These are phyloP conservation scores for Crotophaga sulcirostris DNA, from an alignment of 2,113 vertebrate genomes.

Conservation along the genomic window DNA sequence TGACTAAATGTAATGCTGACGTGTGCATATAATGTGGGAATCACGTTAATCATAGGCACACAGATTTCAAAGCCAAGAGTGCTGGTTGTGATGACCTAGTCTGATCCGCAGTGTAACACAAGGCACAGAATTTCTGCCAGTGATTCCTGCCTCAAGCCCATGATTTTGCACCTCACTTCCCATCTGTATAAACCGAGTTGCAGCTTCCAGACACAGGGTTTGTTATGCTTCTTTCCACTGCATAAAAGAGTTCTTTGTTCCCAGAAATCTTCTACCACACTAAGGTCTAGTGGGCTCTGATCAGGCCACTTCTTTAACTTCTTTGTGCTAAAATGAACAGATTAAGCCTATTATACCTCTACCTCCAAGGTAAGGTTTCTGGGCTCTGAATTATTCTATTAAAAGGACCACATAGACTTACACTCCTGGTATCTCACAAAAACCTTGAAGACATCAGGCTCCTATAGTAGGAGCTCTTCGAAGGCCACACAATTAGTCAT, in stretches of 20 bases:
- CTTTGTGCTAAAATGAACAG: conserved; percentile 12
- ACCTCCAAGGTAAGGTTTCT: neutral
- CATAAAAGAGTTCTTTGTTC: conserved; percentile 45
- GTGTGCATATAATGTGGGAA: conserved; percentile 70
- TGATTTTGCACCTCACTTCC: conserved; percentile 62
- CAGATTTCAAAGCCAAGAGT: conserved; percentile 60
- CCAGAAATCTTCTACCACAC: conserved; percentile 32
- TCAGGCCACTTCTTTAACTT: conserved; percentile 13
- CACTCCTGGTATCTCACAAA: neutral
- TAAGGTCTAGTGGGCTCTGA: conserved; percentile 28
- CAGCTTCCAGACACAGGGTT: conserved; percentile 51
- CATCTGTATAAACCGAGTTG: conserved; percentile 45
- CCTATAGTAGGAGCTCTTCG: neutral
- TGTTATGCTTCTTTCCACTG: conserved; percentile 38
- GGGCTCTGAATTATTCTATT: neutral
- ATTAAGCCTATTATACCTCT: neutral
- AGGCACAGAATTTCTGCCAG: conserved; percentile 50
- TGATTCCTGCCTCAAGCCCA: conserved; percentile 52
- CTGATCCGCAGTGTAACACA: conserved; percentile 24
- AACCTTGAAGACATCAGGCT: neutral
- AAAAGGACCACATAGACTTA: neutral
- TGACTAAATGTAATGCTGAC: conserved; percentile 63
- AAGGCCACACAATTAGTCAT: neutral
- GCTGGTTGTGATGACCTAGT: conserved; percentile 59
- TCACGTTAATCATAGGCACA: conserved; percentile 59